Evolutionary conservation across 1,140 invertebrate genomes (phyloP), one percentile per base, ranked within the genome.

Genomic region (Leguminivora glycinivorella): DNA sequence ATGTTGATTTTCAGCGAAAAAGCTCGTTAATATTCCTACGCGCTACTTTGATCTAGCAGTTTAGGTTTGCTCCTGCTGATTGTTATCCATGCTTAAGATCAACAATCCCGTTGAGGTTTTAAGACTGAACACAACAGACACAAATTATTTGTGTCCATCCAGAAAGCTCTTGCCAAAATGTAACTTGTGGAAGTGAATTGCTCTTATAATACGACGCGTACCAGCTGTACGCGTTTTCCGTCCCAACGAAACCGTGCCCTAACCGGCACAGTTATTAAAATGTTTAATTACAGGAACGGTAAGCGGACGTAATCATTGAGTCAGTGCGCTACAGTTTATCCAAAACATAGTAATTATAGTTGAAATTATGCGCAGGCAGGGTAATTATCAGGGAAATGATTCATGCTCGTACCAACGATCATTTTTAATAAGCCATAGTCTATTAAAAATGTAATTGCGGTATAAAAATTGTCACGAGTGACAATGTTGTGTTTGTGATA

Each of bases 241-340:
- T 38, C 0, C 17, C 66, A 67, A 14, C 9, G 66, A 67, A 40
- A 67, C 24, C 38, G 34, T 25, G 25, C 38, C 66, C 31, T 67
- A 67, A 22, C 38, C 24, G 31, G 38, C 24, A 43, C 70, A 80
- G 83, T 88, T 85, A 90, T 88, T 90, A 90, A 88, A 90, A 88
- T 84, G 86, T 88, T 90, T 90, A 90, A 90, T 90, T 90, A 86
- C 75, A 84, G 85, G 87, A 90, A 90, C 87, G 87, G 82, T 80
- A 78, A 87, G 82, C 82, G 84, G 82, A 87, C 78, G 84, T 82
- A 83, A 83, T 87, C 82, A 80, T 75, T 74, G 77, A 69, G 67
- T 52, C 72, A 63, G 70, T 81, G 86, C 86, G 78, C 75, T 88
- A 88, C 83, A 83, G 84, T 85, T 87, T 79, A 83, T 82, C 79